These are phyloP conservation scores for Nysson spinosus DNA, from an alignment of 2,888 invertebrate genomes.

Conservation along the genomic window DNA sequence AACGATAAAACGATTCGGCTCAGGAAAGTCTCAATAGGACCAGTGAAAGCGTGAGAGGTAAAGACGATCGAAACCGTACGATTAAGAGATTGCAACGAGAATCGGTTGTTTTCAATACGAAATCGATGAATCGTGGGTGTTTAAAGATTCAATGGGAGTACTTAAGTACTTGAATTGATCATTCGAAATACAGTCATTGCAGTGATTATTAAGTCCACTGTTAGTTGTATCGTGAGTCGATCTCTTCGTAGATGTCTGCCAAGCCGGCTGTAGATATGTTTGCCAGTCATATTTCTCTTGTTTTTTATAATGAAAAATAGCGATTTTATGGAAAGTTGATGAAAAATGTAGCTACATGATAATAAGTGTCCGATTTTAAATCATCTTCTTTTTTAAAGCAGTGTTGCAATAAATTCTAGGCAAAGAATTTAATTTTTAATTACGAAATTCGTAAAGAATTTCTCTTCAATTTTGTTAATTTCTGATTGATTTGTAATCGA, in stretches of 20 bases:
- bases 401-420: too few relatives aligned
- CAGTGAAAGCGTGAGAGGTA: slow-evolving; percentile 64
- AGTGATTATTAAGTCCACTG: neutral
- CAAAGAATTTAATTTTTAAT: too few relatives aligned
- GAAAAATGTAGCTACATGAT: too few relatives aligned
- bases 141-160: slow-evolving; percentile 12
- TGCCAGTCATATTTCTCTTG: neutral
- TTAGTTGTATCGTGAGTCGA: slow-evolving; percentile 22
- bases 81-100: slow-evolving; percentile 42
- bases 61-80: slow-evolving; percentile 13
- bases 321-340: neutral
- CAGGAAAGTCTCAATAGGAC: slow-evolving; percentile 57
- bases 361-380: too few relatives aligned
- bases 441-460: too few relatives aligned
- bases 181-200: slow-evolving; percentile 5
- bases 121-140: slow-evolving; percentile 29
- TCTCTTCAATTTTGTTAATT: too few relatives aligned
- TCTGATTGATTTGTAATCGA: too few relatives aligned
- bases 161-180: neutral
- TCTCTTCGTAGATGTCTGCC: slow-evolving; percentile 12
- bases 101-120: slow-evolving; percentile 19
- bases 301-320: neutral
- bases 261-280: slow-evolving; percentile 23
- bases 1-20: slow-evolving; percentile 28
- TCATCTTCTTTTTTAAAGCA: too few relatives aligned